phyloP scores from a whole-genome alignment of 2,888 invertebrate species.

The Phymatocera aterrima region DNA sequence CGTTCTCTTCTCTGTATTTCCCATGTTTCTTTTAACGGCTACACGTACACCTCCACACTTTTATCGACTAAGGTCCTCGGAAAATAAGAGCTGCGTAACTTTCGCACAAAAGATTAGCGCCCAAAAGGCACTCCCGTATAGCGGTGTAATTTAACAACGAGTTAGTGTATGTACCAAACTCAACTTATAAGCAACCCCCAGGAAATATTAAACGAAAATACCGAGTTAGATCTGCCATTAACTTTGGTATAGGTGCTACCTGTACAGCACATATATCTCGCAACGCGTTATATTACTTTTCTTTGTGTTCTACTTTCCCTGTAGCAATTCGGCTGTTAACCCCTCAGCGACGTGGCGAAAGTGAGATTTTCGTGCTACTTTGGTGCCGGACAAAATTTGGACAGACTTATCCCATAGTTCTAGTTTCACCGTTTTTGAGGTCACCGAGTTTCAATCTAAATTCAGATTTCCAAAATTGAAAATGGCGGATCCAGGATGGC shows the following conservation, averaged over 20 bases:
- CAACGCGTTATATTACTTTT: not conserved
- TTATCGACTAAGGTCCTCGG: slow-evolving; percentile 26
- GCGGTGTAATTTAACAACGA: slow-evolving; percentile 5
- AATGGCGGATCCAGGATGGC: too few relatives aligned
- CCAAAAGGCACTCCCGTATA: slow-evolving; percentile 8
- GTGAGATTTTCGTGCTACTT: too few relatives aligned
- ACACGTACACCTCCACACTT: slow-evolving; percentile 9
- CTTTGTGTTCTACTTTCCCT: too few relatives aligned
- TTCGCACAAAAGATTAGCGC: slow-evolving; percentile 21
- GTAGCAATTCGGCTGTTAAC: too few relatives aligned
- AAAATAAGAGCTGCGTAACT: slow-evolving; percentile 29
- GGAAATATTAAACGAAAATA: slow-evolving; percentile 8
- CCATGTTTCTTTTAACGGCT: slow-evolving; percentile 1
- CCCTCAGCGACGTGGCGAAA: too few relatives aligned
- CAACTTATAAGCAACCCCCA: not conserved
- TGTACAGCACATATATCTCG: not conserved
- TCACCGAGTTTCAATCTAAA: too few relatives aligned
- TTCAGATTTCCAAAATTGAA: too few relatives aligned
- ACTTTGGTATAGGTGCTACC: too few relatives aligned
- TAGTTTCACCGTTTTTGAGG: too few relatives aligned
- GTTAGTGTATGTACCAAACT: slow-evolving; percentile 1
- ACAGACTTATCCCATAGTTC: too few relatives aligned
- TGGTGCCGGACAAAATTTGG: too few relatives aligned
- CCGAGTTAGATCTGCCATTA: not conserved
- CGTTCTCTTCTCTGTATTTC: not conserved